Evolutionary conservation across 2,113 vertebrate species (phyloP), one percentile per base, ranked within the genome.

Genomic region (Hylia prasina): DNA sequence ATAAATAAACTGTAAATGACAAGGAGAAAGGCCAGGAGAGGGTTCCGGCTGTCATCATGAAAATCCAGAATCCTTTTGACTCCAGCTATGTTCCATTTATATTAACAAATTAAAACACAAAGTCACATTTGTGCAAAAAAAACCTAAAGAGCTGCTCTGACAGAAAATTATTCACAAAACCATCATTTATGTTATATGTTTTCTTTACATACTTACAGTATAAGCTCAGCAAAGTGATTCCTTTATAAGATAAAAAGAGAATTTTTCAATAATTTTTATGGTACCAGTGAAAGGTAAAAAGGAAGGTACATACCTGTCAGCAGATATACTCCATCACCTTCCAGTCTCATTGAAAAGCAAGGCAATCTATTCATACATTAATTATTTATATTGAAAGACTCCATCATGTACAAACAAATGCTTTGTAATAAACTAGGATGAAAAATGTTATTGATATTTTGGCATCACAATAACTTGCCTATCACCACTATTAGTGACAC

Each of bases 321-420:
- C 56, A 60, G 73, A 44, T 84, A 57, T 16, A 53, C 44, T 90
- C 42, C 39, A 80, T 60, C 51, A 60, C 54, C 28, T 94, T 23
- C 15, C 25, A 39, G n/a, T 54, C 54, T 88, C 60, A 56, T 42
- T 93, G 79, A 83, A 70, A 21, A 54, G 12, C 47, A 65, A 39
- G 37, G 45, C 19, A 70, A 47, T 35, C 64, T 37, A 80, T 80
- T 57, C 23, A 87, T 39, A 75, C 54, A 22, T 83, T 91, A 96
- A 91, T 94, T 85, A 93, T 77, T 87, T 80, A 90, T 75, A 91
- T 17, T 77, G 51, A 93, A 96, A 86, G 39, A 63, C 13, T 86
- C 10, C 19, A 50, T 63, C 19, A 4, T 28, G 33, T 60, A 40
- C 14, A 80, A 88, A 92, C 22, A 63, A 70, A 25, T 20, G 15